phyloP scores from a whole-genome alignment of 2,113 vertebrate species.

The Zosterops japonicus region DNA sequence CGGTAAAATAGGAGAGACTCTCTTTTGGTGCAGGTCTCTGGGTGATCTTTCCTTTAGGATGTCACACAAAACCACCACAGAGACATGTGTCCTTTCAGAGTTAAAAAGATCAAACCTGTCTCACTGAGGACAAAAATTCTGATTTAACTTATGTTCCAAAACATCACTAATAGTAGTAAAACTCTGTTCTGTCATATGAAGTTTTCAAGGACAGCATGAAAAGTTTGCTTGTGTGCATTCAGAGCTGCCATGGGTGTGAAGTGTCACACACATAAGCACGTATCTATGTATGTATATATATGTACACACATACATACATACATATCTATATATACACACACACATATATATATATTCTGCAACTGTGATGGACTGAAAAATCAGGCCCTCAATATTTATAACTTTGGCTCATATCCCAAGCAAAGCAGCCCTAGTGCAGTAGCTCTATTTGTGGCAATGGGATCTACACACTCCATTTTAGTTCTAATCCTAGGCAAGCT shows the following conservation, averaged over 20 bases:
- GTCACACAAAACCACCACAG: not conserved
- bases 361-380: slow-evolving; percentile 35
- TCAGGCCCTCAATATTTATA: slow-evolving; percentile 62
- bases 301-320: not conserved
- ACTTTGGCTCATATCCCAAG: slow-evolving; percentile 59
- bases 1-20: not conserved
- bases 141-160: not conserved
- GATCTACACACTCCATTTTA: slow-evolving; percentile 61
- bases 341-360: not conserved
- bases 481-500: slow-evolving; percentile 63
- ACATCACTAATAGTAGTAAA: not conserved
- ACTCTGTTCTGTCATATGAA: not conserved
- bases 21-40: not conserved
- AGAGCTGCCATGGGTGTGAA: not conserved
- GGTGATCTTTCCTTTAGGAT: not conserved
- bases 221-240: not conserved
- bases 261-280: not conserved
- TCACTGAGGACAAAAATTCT: not conserved
- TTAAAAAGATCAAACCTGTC: not conserved
- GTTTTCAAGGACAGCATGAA: not conserved
- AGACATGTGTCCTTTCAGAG: not conserved
- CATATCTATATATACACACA: not conserved
- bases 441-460: slow-evolving; percentile 59
- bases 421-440: slow-evolving; percentile 42
- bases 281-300: not conserved